Base-by-base conservation (phyloP, 2,888 invertebrate genomes). In the Zele albiditarsus region DNA sequence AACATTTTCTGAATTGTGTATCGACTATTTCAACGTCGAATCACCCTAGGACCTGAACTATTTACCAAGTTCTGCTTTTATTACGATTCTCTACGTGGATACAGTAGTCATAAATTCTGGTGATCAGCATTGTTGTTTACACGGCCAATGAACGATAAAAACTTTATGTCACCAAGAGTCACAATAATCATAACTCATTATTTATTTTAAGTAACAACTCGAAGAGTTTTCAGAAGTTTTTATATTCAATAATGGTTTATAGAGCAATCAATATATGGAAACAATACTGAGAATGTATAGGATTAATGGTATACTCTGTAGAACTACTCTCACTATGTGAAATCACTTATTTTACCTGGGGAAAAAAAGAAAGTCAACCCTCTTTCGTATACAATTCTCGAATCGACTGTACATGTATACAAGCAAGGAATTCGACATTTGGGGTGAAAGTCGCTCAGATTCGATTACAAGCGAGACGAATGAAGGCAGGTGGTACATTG, bases 31-130 rank as follows among this genome's bases (percentile, higher is more conserved):
- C n/a, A 46, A 46, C 46, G 3, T n/a, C n/a, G 46, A 0, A 79
- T 74, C 81, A 71, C 78, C 53, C 53, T 8, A 78, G 76, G 78
- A 78, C 81, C 80, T 82, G 79, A 83, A 82, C 81, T 83, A 83
- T 84, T 83, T 82, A 84, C 81, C 81, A 75, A 78, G 77, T 81
- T 80, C 73, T 77, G 82, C 82, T 82, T 84, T 82, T 79, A 81
- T 82, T 82, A 81, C 81, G 74, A 78, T 77, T 79, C 79, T 79
- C 74, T 76, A 70, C 70, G 70, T 14, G 68, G 38, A 68, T 23
- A 68, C 57, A n/a, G 4, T 20, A 23, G 20, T 68, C 28, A 68
- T 68, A 57, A 68, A 68, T 68, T 20, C 25, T 42, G 60, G n/a
- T 71, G 28, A 57, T 33, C 38, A 53, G 23, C 33, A 53, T 53